Evolutionary conservation across 2,888 invertebrate genomes (phyloP), one percentile per base, ranked within the genome.

Genomic region (Torymus texanus): DNA sequence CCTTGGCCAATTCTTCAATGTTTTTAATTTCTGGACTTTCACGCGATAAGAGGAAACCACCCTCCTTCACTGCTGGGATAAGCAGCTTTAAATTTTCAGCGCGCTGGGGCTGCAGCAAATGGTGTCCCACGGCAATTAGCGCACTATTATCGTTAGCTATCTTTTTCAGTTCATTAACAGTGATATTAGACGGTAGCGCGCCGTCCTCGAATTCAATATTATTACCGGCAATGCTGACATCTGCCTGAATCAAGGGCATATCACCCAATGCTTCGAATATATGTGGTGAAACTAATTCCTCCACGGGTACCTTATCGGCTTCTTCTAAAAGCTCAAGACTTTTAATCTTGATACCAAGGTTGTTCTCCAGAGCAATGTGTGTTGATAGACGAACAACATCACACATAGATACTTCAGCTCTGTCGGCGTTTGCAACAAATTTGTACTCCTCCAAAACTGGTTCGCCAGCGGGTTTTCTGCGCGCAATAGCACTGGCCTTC

Each of bases 211-310:
- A 80, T 56, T 82, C 80, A 12, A 86, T 83, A 2, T 85, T 71
- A 2, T 87, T 80, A 3, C 85, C 83, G 1, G 94, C 86, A 0
- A 95, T 88, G 71, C 92, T 90, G 0, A 94, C 90, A 67, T 95
- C 94, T 0, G 94, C 93, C 84, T 95, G 94, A 3, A 95, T 92
- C 13, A 95, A 87, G 0, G 95, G 95, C 58, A 94, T 88, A 84
- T 96, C 94, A 66, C 92, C 93, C 0, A 96, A 90, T 0, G 93
- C 90, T 1, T 93, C 92, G 11, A 91, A 89, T 8, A 96, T 91
- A 13, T 91, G 83, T 2, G 92, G 92, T 0, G 94, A 90, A 0
- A 94, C 83, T 0, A 91, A 77, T 18, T 89, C 81, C 21, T 91
- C 90, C 0, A 87, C 81, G 0, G 85, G 63, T 2, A 86, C 76